Percentiles rank a stretch among this genome's conserved stretches.
Conservation (phyloP, 2,113 vertebrate genomes). For the Saguinus imperator region DNA sequence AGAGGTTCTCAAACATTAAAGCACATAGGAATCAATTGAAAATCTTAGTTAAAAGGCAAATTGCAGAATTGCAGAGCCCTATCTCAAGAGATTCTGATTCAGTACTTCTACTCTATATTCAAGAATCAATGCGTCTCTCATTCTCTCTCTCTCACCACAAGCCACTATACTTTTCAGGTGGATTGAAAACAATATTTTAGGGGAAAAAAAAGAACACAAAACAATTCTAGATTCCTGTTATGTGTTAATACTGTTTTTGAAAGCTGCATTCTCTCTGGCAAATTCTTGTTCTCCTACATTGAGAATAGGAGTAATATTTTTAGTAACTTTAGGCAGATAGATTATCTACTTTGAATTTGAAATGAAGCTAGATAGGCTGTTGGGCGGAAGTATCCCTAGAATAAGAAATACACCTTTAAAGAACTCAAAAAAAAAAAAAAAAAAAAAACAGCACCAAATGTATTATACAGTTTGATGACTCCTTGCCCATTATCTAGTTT, state of each 20-base stretch:
- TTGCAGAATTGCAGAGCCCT: neutral
- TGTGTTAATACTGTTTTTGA: neutral
- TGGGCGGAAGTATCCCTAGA: neutral
- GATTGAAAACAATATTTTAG: neutral
- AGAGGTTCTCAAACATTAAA: conserved; percentile 49
- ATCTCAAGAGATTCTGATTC: conserved; percentile 21
- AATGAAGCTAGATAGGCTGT: neutral
- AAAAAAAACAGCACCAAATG: neutral
- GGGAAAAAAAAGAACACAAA: neutral
- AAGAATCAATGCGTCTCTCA: neutral
- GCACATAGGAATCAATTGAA: conserved; percentile 43
- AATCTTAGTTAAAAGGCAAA: conserved; percentile 66
- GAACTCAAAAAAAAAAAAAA: neutral
- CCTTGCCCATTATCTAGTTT: neutral
- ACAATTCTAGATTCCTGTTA: neutral
- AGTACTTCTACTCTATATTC: neutral
- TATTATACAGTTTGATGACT: neutral
- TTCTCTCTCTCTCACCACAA: neutral
- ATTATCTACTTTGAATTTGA: neutral
- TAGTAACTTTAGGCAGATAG: neutral
- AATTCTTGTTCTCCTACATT: neutral
- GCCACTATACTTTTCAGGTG: neutral
- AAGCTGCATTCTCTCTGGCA: neutral
- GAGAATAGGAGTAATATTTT: neutral
- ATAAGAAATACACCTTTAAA: neutral